Evolutionary conservation across 1,140 invertebrate species (phyloP).

Genomic region (Zophobas atratus): DNA sequence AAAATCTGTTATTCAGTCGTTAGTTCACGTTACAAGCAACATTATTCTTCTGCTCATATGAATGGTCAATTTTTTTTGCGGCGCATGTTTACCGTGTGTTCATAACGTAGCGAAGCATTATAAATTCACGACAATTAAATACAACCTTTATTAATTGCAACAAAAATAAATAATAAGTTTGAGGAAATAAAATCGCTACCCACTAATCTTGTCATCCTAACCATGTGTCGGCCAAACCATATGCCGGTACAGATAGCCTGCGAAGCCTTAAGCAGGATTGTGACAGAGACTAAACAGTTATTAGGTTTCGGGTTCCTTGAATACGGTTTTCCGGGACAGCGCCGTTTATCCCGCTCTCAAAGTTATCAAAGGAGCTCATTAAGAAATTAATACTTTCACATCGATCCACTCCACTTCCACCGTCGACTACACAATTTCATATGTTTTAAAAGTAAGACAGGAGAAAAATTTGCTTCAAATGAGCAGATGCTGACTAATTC

Average conservation of each 20-base stretch:
- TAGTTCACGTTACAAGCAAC: too few relatives aligned
- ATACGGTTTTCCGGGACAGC: slow-evolving; percentile 21
- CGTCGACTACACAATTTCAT: background rate
- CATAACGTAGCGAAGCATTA: too few relatives aligned
- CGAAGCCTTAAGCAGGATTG: slow-evolving; percentile 17
- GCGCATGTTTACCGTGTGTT: too few relatives aligned
- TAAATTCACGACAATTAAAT: too few relatives aligned
- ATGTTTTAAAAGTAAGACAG: background rate
- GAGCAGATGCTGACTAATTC: background rate
- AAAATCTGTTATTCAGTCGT: too few relatives aligned
- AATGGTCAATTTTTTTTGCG: too few relatives aligned
- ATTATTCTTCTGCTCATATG: too few relatives aligned
- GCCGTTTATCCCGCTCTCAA: background rate
- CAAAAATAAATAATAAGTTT: background rate
- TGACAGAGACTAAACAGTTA: slow-evolving; percentile 25
- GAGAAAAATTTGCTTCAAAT: background rate
- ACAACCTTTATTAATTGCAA: background rate
- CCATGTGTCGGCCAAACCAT: slow-evolving; percentile 1
- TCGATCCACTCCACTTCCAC: background rate
- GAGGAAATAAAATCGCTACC: background rate
- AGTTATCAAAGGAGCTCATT: slow-evolving; percentile 14
- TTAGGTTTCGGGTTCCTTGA: slow-evolving; percentile 22
- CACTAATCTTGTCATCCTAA: background rate
- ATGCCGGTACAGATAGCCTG: background rate
- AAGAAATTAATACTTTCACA: slow-evolving; percentile 12